Conservation (phyloP, 2,797 vertebrate species). For the Ceryle rudis region DNA sequence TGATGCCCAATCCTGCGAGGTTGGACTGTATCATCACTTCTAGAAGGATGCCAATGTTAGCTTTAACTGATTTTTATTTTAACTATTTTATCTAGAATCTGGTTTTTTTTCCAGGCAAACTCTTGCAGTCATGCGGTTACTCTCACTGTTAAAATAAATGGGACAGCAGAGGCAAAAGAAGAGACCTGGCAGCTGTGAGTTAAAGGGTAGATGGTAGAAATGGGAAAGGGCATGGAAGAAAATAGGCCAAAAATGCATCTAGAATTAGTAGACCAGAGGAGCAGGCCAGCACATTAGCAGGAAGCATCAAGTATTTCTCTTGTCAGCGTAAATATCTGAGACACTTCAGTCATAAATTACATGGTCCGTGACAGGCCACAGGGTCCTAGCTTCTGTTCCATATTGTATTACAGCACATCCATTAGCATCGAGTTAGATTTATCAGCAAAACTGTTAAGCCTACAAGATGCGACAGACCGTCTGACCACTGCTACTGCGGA, state of each 20-base stretch:
- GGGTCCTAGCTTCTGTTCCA: not conserved
- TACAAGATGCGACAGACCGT: not conserved
- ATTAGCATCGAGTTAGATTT: not conserved
- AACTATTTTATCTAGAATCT: not conserved
- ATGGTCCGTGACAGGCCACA: not conserved
- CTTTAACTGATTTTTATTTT: not conserved
- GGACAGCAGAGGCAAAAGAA: not conserved
- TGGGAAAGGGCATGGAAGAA: not conserved
- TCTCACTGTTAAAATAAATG: not conserved
- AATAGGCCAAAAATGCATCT: not conserved
- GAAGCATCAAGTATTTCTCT: not conserved
- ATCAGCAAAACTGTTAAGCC: not conserved
- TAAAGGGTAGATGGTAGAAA: not conserved
- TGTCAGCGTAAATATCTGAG: slow-evolving; percentile 15
- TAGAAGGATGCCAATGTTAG: not conserved
- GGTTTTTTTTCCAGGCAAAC: not conserved
- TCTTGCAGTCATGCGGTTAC: not conserved
- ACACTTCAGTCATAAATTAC: slow-evolving; percentile 18
- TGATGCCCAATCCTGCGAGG: not conserved
- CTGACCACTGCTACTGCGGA: not conserved
- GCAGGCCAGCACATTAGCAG: not conserved
- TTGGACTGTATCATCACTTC: not conserved
- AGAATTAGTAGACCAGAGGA: not conserved
- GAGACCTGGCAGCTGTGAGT: not conserved
- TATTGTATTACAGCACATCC: not conserved